phyloP scores from a whole-genome alignment of 1,140 invertebrate species.

The Bombus affinis region DNA sequence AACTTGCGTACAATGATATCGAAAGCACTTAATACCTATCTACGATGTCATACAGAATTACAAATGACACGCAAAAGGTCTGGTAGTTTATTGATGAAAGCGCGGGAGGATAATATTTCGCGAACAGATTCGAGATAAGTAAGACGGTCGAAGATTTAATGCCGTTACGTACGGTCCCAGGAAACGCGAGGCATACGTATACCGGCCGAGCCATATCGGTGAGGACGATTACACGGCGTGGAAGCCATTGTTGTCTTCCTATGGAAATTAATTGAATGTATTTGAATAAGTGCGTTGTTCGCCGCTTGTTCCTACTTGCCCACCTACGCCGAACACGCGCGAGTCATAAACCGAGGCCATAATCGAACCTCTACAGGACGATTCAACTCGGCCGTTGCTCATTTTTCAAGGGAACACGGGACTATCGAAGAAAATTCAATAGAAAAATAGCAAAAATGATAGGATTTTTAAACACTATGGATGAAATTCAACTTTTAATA shows the following conservation, averaged over 20 bases:
- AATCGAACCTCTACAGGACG: slow-evolving; percentile 58
- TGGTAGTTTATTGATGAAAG: slow-evolving; percentile 49
- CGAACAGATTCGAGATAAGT: slow-evolving; percentile 53
- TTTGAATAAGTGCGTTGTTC: slow-evolving; percentile 81
- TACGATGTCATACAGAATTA: slow-evolving; percentile 24
- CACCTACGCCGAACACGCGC: slow-evolving; percentile 77
- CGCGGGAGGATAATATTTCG: slow-evolving; percentile 37
- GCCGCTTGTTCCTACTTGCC: slow-evolving; percentile 78
- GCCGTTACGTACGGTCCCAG: slow-evolving; percentile 60
- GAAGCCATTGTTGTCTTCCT: slow-evolving; percentile 80
- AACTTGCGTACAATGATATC: slow-evolving; percentile 5
- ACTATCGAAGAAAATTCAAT: too few species aligned
- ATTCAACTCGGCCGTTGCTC: slow-evolving; percentile 27
- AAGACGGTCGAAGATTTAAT: slow-evolving; percentile 60
- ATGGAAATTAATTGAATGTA: slow-evolving; percentile 83
- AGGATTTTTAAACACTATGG: background rate
- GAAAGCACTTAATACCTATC: background rate
- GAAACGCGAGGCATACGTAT: slow-evolving; percentile 46
- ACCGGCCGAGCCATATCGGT: slow-evolving; percentile 57
- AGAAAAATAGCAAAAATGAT: background rate
- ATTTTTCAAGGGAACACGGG: background rate
- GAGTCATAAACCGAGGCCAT: slow-evolving; percentile 64
- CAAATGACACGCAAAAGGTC: slow-evolving; percentile 19
- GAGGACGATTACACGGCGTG: slow-evolving; percentile 73
- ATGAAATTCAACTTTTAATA: too few species aligned